These are phyloP conservation scores for Masticophis lateralis DNA, from an alignment of 2,797 vertebrate species.

Conservation along the genomic window DNA sequence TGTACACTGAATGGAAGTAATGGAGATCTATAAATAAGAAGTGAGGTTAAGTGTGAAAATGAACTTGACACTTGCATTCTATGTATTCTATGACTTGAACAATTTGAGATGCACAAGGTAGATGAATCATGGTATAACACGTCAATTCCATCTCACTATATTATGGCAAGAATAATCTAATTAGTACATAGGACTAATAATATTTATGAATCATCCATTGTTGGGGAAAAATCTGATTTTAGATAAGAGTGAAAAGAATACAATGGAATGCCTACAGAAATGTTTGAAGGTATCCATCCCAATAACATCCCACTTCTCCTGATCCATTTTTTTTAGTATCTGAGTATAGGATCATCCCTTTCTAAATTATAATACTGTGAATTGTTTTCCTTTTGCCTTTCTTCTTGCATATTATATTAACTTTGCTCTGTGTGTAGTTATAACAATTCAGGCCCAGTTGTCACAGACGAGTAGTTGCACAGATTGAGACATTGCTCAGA, in stretches of 20 bases:
- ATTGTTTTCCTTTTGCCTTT: constrained; percentile 11
- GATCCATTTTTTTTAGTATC: neutral
- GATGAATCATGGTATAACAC: constrained; percentile 44
- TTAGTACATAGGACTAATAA: constrained; percentile 32
- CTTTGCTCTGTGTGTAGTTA: neutral
- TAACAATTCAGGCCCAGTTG: neutral
- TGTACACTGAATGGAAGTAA: constrained; percentile 20
- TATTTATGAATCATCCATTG: constrained; percentile 29
- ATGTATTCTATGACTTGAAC: constrained; percentile 3
- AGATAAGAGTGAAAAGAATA: constrained; percentile 17
- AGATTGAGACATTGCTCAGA: neutral
- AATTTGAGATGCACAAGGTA: constrained; percentile 34
- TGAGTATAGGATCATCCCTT: neutral
- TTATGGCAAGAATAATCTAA: constrained; percentile 25
- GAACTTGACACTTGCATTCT: constrained; percentile 41
- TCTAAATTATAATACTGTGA: neutral
- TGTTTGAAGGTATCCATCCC: neutral
- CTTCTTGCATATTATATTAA: neutral
- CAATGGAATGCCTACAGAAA: neutral
- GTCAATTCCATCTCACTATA: constrained; percentile 37
- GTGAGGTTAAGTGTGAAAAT: neutral
- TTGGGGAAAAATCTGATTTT: constrained; percentile 29
- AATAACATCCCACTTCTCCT: neutral
- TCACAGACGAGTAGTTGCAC: neutral
- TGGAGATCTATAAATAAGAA: constrained; percentile 11